Base-by-base conservation (phyloP, 2,888 invertebrate genomes). In the Catocala sponsa region DNA sequence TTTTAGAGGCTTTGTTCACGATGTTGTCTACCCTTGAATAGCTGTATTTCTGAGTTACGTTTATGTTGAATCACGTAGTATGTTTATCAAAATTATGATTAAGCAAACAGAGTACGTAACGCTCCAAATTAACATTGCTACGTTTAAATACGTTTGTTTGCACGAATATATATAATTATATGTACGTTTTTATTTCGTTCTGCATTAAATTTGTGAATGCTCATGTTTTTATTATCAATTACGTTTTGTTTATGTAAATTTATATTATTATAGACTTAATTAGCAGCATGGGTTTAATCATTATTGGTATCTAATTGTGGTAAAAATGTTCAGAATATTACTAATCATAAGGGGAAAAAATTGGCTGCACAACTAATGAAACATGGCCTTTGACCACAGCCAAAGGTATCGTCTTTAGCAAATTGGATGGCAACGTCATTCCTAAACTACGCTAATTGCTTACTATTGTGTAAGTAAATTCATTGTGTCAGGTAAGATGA, bases 1-100 rank as follows among this genome's bases (percentile, higher is more conserved):
- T 80, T 84, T 81, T 70, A 82, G 64, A 71, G 64, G 68, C 69
- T 80, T 78, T 79, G 51, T 70, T 41, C 59, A 13, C 13, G 25
- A 59, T 67, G 66, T 72, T 60, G 69, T 67, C 57, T 67, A 35
- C 63, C 51, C 64, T 32, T 59, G 42, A 68, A 64, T 68, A 49
- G 58, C 15, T 57, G 52, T 63, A 63, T 58, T 76, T 63, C 32
- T 47, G 49, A 60, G 48, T 56, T 41, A 60, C 50, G 44, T 55
- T 41, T 32, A 32, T 13, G 56, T 62, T 52, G 63, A 65, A 69
- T 67, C 63, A 67, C 59, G 62, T 62, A 63, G 53, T 63, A 13
- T 67, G 60, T 72, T 76, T 63, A 76, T 72, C 69, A 66, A 60
- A 72, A 75, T 73, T 66, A 71, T 71, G 59, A 53, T 71, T 62